phyloP scores from a whole-genome alignment of 2,797 vertebrate genomes.

The Gymnocypris eckloni region DNA sequence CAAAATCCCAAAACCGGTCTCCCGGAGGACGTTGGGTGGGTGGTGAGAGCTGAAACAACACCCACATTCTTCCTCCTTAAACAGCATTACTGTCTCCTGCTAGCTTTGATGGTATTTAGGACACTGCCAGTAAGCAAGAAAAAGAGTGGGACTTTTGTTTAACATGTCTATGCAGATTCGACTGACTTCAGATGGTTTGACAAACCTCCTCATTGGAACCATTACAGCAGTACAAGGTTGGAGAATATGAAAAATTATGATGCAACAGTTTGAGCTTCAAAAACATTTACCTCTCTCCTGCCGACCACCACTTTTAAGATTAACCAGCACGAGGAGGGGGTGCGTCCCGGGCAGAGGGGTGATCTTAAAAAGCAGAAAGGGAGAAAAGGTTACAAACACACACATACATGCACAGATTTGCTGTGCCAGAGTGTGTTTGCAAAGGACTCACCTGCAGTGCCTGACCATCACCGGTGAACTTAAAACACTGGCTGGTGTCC shows the following conservation, averaged over 20 bases:
- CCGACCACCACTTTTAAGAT: constrained; percentile 93
- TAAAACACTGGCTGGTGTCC: constrained; percentile 82
- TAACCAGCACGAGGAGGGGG: constrained; percentile 92
- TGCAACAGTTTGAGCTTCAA: background rate
- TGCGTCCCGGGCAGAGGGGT: constrained; percentile 88
- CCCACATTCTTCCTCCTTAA: constrained; percentile 67
- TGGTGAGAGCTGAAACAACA: constrained; percentile 63
- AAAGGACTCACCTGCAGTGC: constrained; percentile 80
- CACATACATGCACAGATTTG: background rate
- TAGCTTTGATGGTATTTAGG: constrained; percentile 60
- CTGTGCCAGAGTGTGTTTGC: background rate
- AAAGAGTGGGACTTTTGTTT: constrained; percentile 43
- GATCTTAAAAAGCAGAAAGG: constrained; percentile 78
- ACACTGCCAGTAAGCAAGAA: constrained; percentile 51
- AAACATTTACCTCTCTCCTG: constrained; percentile 87
- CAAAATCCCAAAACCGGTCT: constrained; percentile 62
- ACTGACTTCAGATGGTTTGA: constrained; percentile 26
- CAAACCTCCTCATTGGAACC: background rate
- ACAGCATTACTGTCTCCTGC: constrained; percentile 58
- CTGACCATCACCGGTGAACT: constrained; percentile 85
- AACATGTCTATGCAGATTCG: constrained; percentile 13
- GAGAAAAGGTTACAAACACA: constrained; percentile 15
- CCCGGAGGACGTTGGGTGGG: constrained; percentile 61
- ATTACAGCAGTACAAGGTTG: background rate
- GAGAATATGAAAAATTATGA: background rate